Conservation (phyloP, 2,888 invertebrate genomes). For the Oligia latruncula region DNA sequence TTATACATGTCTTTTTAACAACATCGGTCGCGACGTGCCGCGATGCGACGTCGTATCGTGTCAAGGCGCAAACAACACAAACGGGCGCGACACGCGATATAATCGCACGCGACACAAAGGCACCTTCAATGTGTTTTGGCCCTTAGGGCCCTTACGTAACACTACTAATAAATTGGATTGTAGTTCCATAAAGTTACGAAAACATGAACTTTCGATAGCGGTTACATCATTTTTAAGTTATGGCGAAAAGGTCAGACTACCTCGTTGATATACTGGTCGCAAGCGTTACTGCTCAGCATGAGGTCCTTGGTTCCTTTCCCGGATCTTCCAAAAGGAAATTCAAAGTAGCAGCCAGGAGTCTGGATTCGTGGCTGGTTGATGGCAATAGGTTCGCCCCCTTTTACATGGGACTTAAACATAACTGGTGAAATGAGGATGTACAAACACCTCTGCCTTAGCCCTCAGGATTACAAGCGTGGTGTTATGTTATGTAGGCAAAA, state of each 20-base stretch:
- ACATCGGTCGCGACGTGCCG: not conserved
- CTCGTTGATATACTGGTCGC: too few species aligned
- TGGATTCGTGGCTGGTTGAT: too few species aligned
- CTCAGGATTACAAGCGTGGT: not conserved
- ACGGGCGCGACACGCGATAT: too few species aligned
- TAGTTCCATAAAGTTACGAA: constrained; percentile 44
- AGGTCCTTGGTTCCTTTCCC: not conserved
- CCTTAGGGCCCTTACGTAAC: constrained; percentile 36
- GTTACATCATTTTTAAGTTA: constrained; percentile 45
- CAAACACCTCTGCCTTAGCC: not conserved
- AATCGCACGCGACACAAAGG: too few species aligned
- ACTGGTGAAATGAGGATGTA: too few species aligned
- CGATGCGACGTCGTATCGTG: not conserved
- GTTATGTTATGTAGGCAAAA: constrained; percentile 1
- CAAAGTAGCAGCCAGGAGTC: not conserved
- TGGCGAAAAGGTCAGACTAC: constrained; percentile 29
- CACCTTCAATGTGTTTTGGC: not conserved
- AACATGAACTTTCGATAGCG: constrained; percentile 50
- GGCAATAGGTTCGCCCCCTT: not conserved
- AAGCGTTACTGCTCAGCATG: not conserved
- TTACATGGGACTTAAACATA: not conserved
- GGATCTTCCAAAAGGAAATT: not conserved
- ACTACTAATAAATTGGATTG: constrained; percentile 52
- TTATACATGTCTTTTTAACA: not conserved
- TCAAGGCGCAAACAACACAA: not conserved